A percentile compares a stretch with the other conserved stretches of the same genome.
These are phyloP conservation scores for Ranitomeya imitator DNA, from an alignment of 2,113 vertebrate species.

Conservation along the genomic window DNA sequence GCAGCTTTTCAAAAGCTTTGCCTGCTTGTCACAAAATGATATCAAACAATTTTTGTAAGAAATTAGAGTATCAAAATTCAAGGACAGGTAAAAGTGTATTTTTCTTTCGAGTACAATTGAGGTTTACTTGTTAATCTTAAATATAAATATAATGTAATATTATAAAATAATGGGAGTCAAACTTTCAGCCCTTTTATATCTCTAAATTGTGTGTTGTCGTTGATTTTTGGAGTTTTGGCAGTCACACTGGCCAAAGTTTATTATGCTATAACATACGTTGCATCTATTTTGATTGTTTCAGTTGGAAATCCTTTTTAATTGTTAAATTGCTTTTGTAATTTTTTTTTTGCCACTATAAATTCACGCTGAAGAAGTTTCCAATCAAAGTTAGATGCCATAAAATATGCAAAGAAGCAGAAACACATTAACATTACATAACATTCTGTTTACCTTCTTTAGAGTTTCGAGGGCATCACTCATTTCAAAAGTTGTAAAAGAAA, in stretches of 20 bases:
- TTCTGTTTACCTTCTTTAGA: slow-evolving; percentile 48
- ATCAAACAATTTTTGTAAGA: too few relatives aligned
- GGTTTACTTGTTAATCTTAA: not conserved
- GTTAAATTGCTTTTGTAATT: slow-evolving; percentile 23
- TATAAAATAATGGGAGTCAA: not conserved
- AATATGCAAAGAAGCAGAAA: slow-evolving; percentile 43
- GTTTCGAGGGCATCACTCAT: slow-evolving; percentile 51
- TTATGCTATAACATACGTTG: not conserved
- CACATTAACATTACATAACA: slow-evolving; percentile 41
- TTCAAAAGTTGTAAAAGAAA: slow-evolving; percentile 51
- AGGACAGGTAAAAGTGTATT: too few relatives aligned
- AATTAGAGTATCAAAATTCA: too few relatives aligned
- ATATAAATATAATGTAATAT: not conserved
- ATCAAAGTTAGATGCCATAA: slow-evolving; percentile 41
- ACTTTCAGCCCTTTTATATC: not conserved
- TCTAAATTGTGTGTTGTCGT: not conserved
- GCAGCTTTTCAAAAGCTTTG: too few relatives aligned
- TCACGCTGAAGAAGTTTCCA: slow-evolving; percentile 36
- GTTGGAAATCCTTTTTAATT: not conserved
- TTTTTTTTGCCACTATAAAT: slow-evolving; percentile 34
- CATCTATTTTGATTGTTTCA: not conserved
- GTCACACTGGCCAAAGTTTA: not conserved
- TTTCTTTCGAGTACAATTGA: too few relatives aligned
- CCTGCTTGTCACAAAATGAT: too few relatives aligned
- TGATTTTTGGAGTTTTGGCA: not conserved